Evolutionary conservation across 2,113 vertebrate genomes (phyloP).

Genomic region (Cricetomys ansorgei): DNA sequence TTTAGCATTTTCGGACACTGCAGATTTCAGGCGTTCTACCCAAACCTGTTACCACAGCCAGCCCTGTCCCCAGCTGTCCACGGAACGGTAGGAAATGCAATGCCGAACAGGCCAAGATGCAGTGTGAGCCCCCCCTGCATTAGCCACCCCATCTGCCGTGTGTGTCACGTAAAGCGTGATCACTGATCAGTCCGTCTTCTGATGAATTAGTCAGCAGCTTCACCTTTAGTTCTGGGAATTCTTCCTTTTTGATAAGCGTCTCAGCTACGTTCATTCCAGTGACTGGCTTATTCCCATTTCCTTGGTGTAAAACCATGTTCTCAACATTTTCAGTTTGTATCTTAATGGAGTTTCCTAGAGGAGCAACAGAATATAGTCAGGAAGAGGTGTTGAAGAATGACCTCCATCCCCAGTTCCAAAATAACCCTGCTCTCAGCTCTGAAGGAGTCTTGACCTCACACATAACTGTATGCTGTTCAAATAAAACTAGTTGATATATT

Average conservation of each 20-base stretch:
- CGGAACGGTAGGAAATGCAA: background rate
- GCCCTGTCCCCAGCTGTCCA: background rate
- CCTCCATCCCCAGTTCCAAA: background rate
- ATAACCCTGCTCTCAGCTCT: background rate
- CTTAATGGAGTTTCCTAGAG: conserved; percentile 86
- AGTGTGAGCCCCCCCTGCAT: background rate
- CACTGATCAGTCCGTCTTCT: background rate
- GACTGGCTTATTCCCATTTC: conserved; percentile 85
- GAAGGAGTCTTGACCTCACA: background rate
- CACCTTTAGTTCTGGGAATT: conserved; percentile 90
- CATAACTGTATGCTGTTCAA: background rate
- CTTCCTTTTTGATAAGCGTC: conserved; percentile 85
- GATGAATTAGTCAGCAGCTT: conserved; percentile 7
- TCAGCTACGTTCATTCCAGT: conserved; percentile 87
- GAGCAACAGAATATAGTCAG: conserved; percentile 57
- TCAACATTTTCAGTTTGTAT: conserved; percentile 88
- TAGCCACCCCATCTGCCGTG: background rate
- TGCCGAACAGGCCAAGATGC: background rate
- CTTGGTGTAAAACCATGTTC: conserved; percentile 83
- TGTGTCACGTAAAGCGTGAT: background rate
- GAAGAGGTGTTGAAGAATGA: background rate
- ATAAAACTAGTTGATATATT: background rate
- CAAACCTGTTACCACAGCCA: background rate
- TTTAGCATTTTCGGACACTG: background rate
- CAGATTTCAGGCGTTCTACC: background rate